Conservation (phyloP, 1,140 invertebrate species). For the Araneus ventricosus region DNA sequence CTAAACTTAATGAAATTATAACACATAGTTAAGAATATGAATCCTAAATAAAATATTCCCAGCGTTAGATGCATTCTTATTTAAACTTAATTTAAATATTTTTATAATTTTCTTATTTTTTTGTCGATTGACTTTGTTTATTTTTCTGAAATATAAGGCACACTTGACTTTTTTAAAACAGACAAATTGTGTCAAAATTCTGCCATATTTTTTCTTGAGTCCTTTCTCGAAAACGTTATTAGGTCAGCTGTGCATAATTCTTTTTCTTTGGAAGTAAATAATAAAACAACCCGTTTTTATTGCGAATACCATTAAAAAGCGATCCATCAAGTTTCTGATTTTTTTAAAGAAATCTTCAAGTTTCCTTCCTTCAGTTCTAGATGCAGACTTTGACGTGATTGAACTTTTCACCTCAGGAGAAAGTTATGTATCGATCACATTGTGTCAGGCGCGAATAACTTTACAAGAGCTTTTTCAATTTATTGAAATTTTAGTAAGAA, state of each 20-base stretch:
- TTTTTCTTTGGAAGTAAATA: not conserved
- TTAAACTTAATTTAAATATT: no score
- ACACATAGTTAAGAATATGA: no score
- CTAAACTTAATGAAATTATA: no score
- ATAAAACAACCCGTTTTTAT: constrained; percentile 24
- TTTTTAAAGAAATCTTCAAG: not conserved
- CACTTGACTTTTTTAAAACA: no score
- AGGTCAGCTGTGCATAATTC: not conserved
- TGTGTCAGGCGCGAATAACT: constrained; percentile 34
- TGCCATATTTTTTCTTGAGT: no score
- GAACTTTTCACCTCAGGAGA: constrained; percentile 60
- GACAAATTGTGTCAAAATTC: no score
- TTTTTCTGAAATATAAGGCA: no score
- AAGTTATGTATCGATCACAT: constrained; percentile 59
- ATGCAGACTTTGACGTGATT: constrained; percentile 34
- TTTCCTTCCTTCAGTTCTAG: not conserved
- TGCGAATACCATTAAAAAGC: constrained; percentile 63
- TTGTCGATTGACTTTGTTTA: no score
- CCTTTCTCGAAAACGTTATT: not conserved
- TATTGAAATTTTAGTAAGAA: constrained; percentile 23
- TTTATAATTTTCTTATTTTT: no score
- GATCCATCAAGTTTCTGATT: constrained; percentile 28
- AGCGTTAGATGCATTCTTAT: no score
- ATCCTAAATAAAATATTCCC: no score
- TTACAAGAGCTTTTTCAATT: constrained; percentile 54